Base-by-base conservation (phyloP, 2,888 invertebrate species). In the Coremacera marginata region DNA sequence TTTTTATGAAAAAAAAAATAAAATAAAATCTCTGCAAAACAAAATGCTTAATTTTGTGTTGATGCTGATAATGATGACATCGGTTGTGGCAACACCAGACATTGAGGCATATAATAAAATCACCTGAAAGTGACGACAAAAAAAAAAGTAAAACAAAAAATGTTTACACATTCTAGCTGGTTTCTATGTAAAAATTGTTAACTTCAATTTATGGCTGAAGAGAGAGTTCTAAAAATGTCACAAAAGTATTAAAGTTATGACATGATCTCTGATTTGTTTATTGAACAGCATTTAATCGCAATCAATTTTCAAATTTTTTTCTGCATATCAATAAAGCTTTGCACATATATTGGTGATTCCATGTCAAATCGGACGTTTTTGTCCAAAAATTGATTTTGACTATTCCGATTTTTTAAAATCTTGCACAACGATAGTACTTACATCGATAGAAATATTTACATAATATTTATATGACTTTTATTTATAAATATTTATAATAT, bases 41-140 rank as follows among this genome's bases (percentile, higher is more conserved):
- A 65, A 65, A 65, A 65, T 65, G 25, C 37, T 34, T 65, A 34
- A 27, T 65, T 65, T 65, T 65, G 65, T 65, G 65, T 65, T 65
- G 62, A 22, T 62, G 25, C 65, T 27, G 37, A 34, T 65, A 65
- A 34, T 65, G 19, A 65, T 65, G 65, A 65, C 65, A 34, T 65
- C 34, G 37, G 65, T 65, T 65, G 65, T 34, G 34, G 34, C 34
- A 34, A 37, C 27, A 27, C n/a, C 34, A 27, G 22, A 55, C n/a
- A 19, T 55, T 44, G 44, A 44, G 44, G 44, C 44, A 44, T 44
- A 44, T 44, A 44, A 44, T 44, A 44, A 44, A 44, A 44, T 44
- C 44, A 44, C 44, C 44, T 44, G 44, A 44, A 44, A 44, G 44
- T 11, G 44, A 44, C 44, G 19, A 55, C 55, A 55, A 55, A 19